Base-by-base conservation (phyloP, 2,113 vertebrate genomes). In the Lutjanus erythropterus region DNA sequence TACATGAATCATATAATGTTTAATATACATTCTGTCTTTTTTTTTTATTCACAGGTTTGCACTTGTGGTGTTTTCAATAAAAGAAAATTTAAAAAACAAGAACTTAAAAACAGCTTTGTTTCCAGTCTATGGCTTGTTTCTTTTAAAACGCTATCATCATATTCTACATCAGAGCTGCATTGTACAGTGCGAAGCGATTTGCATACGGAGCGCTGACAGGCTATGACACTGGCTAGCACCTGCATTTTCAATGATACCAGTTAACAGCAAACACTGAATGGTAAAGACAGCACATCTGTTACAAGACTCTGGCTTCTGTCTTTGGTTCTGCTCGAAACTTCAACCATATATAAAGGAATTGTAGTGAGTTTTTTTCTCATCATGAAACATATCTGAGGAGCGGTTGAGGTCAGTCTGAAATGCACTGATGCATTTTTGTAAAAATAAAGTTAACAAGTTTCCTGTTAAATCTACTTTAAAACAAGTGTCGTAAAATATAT, bases 61-160 rank as follows among this genome's bases (percentile, higher is more conserved):
- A 94, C 95, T 94, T 95, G 77, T 77, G 93, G 94, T 90, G 89
- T 92, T 89, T 83, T 77, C 66, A 72, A 71, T 52, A 75, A 71
- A 73, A 31, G 21, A 31, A 37, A 69, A 50, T 31, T 23, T 60
- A 58, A 80, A 62, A 23, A 78, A 49, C 6, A 71, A 72, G 15
- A 72, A 87, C 81, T 77, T 71, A 59, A 78, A n/a, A 78, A 61
- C 47, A 80, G 41, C 23, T 73, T 68, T 70, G 25, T 75, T 78
- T 90, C 44, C 58, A 70, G 75, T 87, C 79, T 80, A 78, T 88
- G 78, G 85, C 90, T 91, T 85, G 41, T 75, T 86, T n/a, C 37
- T 33, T 56, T 59, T 65, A 2, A 80, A 83, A 80, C 42, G 56
- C 29, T 83, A 64, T n/a, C n/a, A 67, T 74, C 27, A 61, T 83